These are phyloP conservation scores for Allenopithecus nigroviridis DNA, from an alignment of 2,797 vertebrate genomes.

Conservation along the genomic window DNA sequence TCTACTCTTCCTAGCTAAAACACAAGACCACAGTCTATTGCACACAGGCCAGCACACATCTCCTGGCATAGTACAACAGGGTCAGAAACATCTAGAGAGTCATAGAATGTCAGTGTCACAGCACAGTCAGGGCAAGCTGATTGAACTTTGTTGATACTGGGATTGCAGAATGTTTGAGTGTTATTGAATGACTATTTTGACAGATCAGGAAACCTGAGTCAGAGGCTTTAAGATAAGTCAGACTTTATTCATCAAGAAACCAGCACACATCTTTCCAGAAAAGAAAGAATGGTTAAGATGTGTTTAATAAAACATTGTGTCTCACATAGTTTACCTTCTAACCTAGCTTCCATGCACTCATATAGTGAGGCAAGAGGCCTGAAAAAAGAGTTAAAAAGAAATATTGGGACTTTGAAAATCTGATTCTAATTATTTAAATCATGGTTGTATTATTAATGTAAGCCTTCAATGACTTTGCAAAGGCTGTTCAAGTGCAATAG, in stretches of 20 bases:
- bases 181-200: background rate
- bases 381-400: background rate
- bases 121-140: background rate
- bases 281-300: background rate
- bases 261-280: background rate
- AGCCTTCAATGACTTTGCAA: background rate
- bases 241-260: background rate
- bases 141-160: background rate
- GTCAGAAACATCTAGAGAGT: background rate
- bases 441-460: background rate
- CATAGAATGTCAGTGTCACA: background rate
- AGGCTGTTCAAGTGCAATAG: background rate
- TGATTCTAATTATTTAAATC: background rate
- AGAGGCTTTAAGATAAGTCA: background rate
- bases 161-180: background rate
- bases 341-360: background rate
- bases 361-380: background rate
- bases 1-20: background rate
- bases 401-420: background rate
- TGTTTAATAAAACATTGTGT: background rate
- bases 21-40: background rate
- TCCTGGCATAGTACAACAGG: background rate
- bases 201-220: background rate
- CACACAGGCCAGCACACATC: background rate
- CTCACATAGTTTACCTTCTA: background rate